Percentiles rank a stretch among this genome's conserved stretches.
phyloP scores from a whole-genome alignment of 1,140 invertebrate species.

The Listronotus bonariensis region DNA sequence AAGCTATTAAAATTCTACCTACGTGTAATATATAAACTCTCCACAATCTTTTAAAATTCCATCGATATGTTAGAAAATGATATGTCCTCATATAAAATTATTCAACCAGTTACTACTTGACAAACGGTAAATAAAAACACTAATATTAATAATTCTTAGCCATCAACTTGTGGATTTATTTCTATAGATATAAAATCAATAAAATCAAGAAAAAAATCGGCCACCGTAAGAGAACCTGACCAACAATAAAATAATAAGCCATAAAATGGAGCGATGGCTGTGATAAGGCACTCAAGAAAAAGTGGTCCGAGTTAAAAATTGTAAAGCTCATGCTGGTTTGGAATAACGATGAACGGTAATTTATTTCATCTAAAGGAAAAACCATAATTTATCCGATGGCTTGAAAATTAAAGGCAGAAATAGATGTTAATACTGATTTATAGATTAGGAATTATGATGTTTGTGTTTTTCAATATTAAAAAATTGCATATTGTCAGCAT shows the following conservation, averaged over 20 bases:
- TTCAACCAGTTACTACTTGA: conserved; percentile 7
- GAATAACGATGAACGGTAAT: conserved; percentile 32
- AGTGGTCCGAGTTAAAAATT: conserved; percentile 27
- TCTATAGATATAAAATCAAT: conserved; percentile 30
- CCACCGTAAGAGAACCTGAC: conserved; percentile 28
- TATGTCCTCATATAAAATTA: conserved; percentile 24
- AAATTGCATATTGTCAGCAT: no score
- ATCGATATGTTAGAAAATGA: conserved; percentile 18
- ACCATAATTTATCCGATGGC: conserved; percentile 28
- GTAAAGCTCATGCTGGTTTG: conserved; percentile 33
- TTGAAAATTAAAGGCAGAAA: conserved; percentile 31
- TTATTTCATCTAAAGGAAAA: conserved; percentile 23
- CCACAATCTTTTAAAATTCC: conserved; percentile 24
- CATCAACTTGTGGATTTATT: conserved; percentile 24
- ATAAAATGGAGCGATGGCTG: conserved; percentile 29
- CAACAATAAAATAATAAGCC: conserved; percentile 39
- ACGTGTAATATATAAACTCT: conserved; percentile 10
- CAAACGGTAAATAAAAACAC: conserved; percentile 16
- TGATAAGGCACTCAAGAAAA: conserved; percentile 26
- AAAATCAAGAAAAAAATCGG: conserved; percentile 22
- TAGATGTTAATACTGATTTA: conserved; percentile 38
- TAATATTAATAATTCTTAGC: conserved; percentile 28
- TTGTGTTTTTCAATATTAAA: conserved; percentile 17
- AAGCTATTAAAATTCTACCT: conserved; percentile 19
- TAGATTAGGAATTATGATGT: conserved; percentile 37